phyloP scores from a whole-genome alignment of 2,797 vertebrate genomes.

The Phrynocephalus guinanensis region DNA sequence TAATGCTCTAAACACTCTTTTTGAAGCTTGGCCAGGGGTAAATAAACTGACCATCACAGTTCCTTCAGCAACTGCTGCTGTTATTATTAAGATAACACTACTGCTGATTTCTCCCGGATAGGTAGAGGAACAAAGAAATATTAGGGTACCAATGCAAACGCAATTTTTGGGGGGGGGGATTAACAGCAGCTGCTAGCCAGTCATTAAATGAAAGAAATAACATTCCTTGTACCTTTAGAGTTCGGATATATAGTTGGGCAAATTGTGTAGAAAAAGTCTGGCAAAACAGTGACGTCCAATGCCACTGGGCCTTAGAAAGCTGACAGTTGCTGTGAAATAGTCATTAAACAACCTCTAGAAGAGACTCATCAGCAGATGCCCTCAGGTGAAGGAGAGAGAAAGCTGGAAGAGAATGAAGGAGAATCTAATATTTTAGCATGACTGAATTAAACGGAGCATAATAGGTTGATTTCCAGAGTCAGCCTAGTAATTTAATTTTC shows the following conservation, averaged over 20 bases:
- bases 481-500: slow-evolving; percentile 86
- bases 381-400: slow-evolving; percentile 85
- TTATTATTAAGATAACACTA: slow-evolving; percentile 60
- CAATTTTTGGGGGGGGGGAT: slow-evolving; percentile 75
- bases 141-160: slow-evolving; percentile 75
- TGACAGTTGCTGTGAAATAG: slow-evolving; percentile 87
- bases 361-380: slow-evolving; percentile 87
- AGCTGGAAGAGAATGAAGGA: slow-evolving; percentile 83
- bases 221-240: slow-evolving; percentile 80
- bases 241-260: slow-evolving; percentile 80
- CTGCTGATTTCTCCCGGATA: slow-evolving; percentile 40
- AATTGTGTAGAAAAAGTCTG: slow-evolving; percentile 80
- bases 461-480: slow-evolving; percentile 86
- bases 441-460: slow-evolving; percentile 86
- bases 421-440: slow-evolving; percentile 84
- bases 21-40: no score
- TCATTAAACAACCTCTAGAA: slow-evolving; percentile 87
- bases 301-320: slow-evolving; percentile 82
- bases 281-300: slow-evolving; percentile 80
- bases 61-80: slow-evolving; percentile 44
- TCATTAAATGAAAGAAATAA: slow-evolving; percentile 82
- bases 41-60: slow-evolving; percentile 12
- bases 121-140: slow-evolving; percentile 68
- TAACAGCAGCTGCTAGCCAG: slow-evolving; percentile 74
- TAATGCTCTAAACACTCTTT: no score